These are phyloP conservation scores for Synergus umbraculus DNA, from an alignment of 2,888 invertebrate species.

Conservation along the genomic window DNA sequence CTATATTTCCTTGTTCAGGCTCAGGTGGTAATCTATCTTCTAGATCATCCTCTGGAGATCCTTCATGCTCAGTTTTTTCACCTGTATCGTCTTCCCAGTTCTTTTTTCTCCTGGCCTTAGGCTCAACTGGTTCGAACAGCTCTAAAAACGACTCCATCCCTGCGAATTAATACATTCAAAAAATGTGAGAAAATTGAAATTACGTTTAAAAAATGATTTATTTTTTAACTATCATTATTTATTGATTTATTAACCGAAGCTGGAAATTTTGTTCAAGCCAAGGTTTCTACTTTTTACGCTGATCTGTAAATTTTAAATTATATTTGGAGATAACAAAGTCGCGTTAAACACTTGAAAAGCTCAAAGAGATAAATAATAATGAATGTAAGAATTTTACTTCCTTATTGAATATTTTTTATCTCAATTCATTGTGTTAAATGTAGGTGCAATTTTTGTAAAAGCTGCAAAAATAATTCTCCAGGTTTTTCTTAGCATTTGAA, in stretches of 20 bases:
- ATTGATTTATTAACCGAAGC: not conserved
- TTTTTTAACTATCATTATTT: not conserved
- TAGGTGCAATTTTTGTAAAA: too few relatives aligned
- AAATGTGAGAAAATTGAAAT: not conserved
- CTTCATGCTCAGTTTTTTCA: conserved; percentile 77
- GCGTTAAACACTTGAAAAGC: not conserved
- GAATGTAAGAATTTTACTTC: not conserved
- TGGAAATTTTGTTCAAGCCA: not conserved
- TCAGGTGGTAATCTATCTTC: conserved; percentile 89
- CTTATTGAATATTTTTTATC: not conserved
- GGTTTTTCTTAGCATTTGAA: too few relatives aligned
- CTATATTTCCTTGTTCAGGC: conserved; percentile 95
- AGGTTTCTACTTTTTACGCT: not conserved
- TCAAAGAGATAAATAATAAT: not conserved
- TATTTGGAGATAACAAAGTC: not conserved
- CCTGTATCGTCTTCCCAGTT: conserved; percentile 79
- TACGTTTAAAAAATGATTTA: not conserved
- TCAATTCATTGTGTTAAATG: not conserved
- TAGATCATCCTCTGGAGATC: conserved; percentile 76
- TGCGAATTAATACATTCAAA: conserved; percentile 43
- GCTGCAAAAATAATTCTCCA: too few relatives aligned
- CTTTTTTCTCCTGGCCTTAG: conserved; percentile 76
- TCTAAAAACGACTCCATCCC: conserved; percentile 90
- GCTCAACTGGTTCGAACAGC: conserved; percentile 84
- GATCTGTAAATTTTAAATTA: not conserved